A percentile compares a stretch with the other conserved stretches of the same genome.
phyloP scores from a whole-genome alignment of 2,888 invertebrate genomes.

The Spilarctia lutea region DNA sequence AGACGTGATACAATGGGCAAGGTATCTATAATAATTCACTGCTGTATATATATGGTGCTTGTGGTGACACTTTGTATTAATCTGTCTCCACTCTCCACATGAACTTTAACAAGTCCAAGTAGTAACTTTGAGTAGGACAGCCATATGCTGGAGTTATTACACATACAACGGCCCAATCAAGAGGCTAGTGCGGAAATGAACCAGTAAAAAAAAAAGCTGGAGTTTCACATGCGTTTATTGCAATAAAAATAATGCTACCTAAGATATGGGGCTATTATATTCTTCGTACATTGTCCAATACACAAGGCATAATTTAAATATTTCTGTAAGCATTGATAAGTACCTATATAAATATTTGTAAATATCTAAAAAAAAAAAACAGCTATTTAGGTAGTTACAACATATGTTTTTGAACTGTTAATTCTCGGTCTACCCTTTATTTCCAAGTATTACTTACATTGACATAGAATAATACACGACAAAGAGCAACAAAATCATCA shows the following conservation, averaged over 20 bases:
- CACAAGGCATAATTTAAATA: neutral
- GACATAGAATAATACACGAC: no score
- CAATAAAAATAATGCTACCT: neutral
- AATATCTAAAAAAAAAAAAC: neutral
- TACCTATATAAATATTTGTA: no score
- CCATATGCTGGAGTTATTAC: no score
- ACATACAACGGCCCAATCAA: no score
- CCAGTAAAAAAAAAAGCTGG: no score
- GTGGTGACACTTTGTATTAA: no score
- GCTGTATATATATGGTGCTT: no score
- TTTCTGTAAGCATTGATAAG: neutral
- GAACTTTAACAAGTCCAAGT: neutral
- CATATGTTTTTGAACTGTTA: neutral
- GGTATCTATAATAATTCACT: constrained; percentile 71
- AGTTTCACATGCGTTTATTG: neutral
- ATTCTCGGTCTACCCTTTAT: neutral
- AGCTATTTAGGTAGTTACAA: neutral
- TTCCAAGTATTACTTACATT: neutral
- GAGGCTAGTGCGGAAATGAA: no score
- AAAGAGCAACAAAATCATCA: no score
- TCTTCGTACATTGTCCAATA: neutral
- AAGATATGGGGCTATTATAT: neutral
- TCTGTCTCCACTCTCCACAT: no score
- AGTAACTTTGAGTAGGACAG: neutral
- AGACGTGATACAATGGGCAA: constrained; percentile 90